Percentiles rank a stretch among this genome's conserved stretches.
phyloP scores from a whole-genome alignment of 2,797 vertebrate species.

The Serranus cabrilla region DNA sequence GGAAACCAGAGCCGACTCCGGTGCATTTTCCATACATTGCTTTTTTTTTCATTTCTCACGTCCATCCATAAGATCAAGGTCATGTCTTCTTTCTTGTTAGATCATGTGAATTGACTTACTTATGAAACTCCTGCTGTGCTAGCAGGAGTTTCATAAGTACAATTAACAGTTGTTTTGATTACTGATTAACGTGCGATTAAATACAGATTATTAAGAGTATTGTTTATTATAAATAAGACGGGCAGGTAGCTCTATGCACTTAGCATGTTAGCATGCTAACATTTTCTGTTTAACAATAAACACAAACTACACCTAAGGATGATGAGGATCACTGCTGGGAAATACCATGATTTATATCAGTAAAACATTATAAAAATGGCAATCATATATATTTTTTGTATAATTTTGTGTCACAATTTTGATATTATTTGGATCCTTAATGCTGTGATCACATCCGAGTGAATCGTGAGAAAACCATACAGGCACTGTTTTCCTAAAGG shows the following conservation, averaged over 20 bases:
- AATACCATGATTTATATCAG: too few species aligned
- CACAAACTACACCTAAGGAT: not conserved
- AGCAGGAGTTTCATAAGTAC: not conserved
- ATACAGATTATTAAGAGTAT: not conserved
- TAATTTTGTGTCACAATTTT: too few species aligned
- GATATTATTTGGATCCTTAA: too few species aligned
- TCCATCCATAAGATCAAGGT: not conserved
- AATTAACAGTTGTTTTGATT: not conserved
- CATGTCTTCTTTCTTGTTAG: not conserved
- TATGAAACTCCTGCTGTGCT: not conserved
- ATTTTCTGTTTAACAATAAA: not conserved
- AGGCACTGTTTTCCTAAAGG: too few species aligned
- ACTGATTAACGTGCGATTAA: not conserved
- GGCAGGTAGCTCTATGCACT: not conserved
- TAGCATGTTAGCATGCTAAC: not conserved
- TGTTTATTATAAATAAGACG: not conserved
- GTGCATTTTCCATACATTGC: slow-evolving; percentile 43
- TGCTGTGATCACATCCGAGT: too few species aligned
- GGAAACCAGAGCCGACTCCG: slow-evolving; percentile 56
- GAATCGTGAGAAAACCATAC: too few species aligned
- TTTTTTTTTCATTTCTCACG: slow-evolving; percentile 6
- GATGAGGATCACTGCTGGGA: not conserved
- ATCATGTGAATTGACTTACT: too few species aligned
- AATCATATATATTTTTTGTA: too few species aligned
- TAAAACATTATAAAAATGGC: too few species aligned